Evolutionary conservation across 2,888 invertebrate genomes (phyloP), one percentile per base, ranked within the genome.

Genomic region (Eutolmus rufibarbis): DNA sequence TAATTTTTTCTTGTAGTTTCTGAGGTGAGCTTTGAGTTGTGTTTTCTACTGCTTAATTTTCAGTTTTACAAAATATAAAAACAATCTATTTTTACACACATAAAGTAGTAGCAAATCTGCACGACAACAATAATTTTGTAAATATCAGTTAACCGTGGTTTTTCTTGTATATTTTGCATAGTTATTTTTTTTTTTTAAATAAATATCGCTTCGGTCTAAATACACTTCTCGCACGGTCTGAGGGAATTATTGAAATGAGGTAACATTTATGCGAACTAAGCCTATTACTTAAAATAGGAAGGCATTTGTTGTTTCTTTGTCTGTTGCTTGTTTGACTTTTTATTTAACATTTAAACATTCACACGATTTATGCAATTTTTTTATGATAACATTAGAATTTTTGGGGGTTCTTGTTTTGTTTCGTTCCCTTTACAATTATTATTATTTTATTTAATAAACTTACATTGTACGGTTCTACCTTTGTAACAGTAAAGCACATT

Each of bases 271-370:
- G 89, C 89, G 88, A 87, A 87, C 74, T 87, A 89, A 89, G 79
- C 89, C 89, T 89, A 89, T 89, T 89, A 88, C 77, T 88, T 87
- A 89, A 89, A 89, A 89, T 89, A 89, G 89, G 89, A 88, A 89
- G 89, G 89, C 89, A 89, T 89, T 88, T 82, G 88, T 57, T 81
- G 87, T 78, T 88, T 76, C 37, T 88, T 86, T 51, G 34, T 86
- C 34, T 82, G 40, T 78, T 51, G 85, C 81, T 87, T 74, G 28
- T 76, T 77, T 86, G 66, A 78, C 19, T 86, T 76, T 51, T 51
- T n/a, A 51, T 51, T 23, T 74, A 66, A 34, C 14, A 81, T 43
- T 81, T 76, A 37, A 34, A 76, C 76, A 76, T 37, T 37, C 9
- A 76, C 34, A 76, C 34, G 9, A 28, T 76, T 76, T 76, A 23